A percentile compares a stretch with the other conserved stretches of the same genome.
These are phyloP conservation scores for Troglohyphantes excavatus DNA, from an alignment of 2,888 invertebrate genomes.

Conservation along the genomic window DNA sequence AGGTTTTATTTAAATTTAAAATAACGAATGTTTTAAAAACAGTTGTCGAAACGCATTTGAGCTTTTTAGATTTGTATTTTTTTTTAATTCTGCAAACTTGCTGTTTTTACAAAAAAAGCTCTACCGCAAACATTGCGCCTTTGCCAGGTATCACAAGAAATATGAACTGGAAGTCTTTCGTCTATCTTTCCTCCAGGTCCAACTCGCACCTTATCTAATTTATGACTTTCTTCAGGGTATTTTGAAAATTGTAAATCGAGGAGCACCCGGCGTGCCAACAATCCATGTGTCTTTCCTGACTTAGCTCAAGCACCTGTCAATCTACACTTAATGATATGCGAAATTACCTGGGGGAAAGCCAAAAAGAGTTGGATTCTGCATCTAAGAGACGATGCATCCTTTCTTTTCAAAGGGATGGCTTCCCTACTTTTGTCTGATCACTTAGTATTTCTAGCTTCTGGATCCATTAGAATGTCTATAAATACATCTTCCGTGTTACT, in stretches of 20 bases:
- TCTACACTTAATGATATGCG: slow-evolving; percentile 18
- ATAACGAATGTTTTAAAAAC: no score
- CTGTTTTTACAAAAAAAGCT: no score
- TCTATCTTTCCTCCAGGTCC: no score
- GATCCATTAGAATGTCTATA: slow-evolving; percentile 34
- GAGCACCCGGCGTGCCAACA: not conserved
- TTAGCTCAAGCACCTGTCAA: slow-evolving; percentile 9
- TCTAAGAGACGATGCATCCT: not conserved
- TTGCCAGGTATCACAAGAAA: no score
- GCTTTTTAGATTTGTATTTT: no score
- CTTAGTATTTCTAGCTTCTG: slow-evolving; percentile 18
- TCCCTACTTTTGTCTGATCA: slow-evolving; percentile 13
- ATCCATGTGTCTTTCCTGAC: not conserved
- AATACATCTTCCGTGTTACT: slow-evolving; percentile 24
- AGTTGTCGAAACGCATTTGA: no score
- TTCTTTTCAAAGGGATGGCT: not conserved
- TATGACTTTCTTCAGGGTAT: slow-evolving; percentile 21
- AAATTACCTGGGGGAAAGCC: slow-evolving; percentile 18
- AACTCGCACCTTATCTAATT: no score
- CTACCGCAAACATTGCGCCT: no score
- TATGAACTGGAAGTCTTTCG: no score
- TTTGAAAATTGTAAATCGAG: not conserved
- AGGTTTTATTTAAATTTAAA: no score
- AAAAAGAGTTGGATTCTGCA: not conserved
- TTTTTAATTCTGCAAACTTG: no score